Evolutionary conservation across 2,113 vertebrate genomes (phyloP).

Genomic region (Salvelinus namaycush): DNA sequence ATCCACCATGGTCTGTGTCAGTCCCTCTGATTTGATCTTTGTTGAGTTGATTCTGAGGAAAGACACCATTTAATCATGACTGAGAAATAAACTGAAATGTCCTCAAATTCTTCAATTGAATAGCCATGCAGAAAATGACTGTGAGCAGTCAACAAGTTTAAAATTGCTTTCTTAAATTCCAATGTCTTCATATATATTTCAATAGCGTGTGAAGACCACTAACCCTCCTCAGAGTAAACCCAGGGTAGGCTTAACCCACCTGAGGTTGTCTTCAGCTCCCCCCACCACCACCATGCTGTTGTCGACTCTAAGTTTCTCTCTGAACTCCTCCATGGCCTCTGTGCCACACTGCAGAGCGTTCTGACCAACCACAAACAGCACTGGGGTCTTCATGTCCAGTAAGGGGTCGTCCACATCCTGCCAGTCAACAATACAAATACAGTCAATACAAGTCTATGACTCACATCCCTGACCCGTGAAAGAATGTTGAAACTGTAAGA

Average conservation of each 20-base stretch:
- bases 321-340: conserved; percentile 95
- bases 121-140: too few relatives aligned
- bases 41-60: conserved; percentile 87
- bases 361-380: conserved; percentile 95
- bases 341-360: conserved; percentile 89
- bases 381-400: conserved; percentile 97
- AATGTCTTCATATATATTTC: too few relatives aligned
- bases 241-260: conserved; percentile 66
- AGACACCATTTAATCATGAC: conserved; percentile 10
- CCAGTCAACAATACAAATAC: conserved; percentile 5
- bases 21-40: conserved; percentile 92
- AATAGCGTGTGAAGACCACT: too few relatives aligned
- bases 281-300: conserved; percentile 98
- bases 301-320: conserved; percentile 91
- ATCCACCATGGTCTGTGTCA: conserved; percentile 98
- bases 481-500: too few relatives aligned
- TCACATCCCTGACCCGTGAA: too few relatives aligned
- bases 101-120: too few relatives aligned
- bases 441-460: background rate
- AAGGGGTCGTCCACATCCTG: conserved; percentile 96
- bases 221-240: too few relatives aligned
- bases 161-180: too few relatives aligned
- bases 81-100: background rate
- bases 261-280: conserved; percentile 93
- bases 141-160: too few relatives aligned